Evolutionary conservation across 2,888 invertebrate genomes (phyloP), one percentile per base, ranked within the genome.

Genomic region (Octodonta nipae): DNA sequence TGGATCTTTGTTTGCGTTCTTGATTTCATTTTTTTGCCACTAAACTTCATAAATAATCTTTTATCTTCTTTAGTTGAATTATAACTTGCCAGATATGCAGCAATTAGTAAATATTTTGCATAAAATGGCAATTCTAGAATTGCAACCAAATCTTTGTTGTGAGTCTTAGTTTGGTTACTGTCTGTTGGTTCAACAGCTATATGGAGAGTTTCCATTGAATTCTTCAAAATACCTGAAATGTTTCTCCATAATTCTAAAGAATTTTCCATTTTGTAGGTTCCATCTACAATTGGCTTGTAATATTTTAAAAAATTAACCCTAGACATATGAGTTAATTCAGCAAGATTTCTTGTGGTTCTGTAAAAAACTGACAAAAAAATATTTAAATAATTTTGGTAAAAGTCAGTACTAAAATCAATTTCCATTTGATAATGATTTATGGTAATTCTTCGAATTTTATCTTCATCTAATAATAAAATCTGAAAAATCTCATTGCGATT

Each of bases 71-170:
- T 85, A 0, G 82, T 74, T 2, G 91, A 85, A 60, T 92, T 92
- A 57, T 91, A 86, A 16, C 92, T 92, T 1, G 92, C 92, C 37
- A 93, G 65, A 56, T 86, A 93, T 1, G 89, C 83, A 5, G 92
- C 87, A 14, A 93, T 83, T 3, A 93, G 64, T 17, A 93, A 66
- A 57, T 75, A 91, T 60, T 92, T 92, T 0, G 87, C 83, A 60
- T 87, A 91, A 54, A 75, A 88, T 0, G 92, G 92, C 3, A 93
- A 55, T 50, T 86, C 84, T 16, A 85, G 68, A 31, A 75, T 76
- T 41, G 73, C 73, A 0, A 73, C 75, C 45, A 75, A 62, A 15
- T 49, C 53, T 28, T 51, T 51, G 4, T 47, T 41, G 22, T 50
- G 44, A 17, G 32, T 25, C 15, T 30, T 36, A 22, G 30, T 39